Evolutionary conservation across 2,797 vertebrate genomes (phyloP).

Genomic region (Mus minutoides): DNA sequence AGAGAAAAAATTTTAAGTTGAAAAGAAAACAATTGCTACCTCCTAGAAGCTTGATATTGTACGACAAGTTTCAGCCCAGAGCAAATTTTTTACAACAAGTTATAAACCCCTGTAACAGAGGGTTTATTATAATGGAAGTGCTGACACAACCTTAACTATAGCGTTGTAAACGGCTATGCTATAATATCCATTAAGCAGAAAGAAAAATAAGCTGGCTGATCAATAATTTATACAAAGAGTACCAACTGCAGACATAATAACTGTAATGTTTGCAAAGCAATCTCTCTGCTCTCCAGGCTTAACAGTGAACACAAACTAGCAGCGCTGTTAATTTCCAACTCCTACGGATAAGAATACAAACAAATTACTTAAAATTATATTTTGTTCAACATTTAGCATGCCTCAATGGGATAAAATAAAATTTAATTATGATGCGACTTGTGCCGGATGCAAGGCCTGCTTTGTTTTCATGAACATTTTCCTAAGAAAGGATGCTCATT

Average conservation of each 20-base stretch:
- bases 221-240: conserved; percentile 92
- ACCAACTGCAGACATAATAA: conserved; percentile 92
- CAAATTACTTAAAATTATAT: conserved; percentile 90
- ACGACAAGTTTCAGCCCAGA: conserved; percentile 85
- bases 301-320: conserved; percentile 89
- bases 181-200: conserved; percentile 92
- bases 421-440: conserved; percentile 87
- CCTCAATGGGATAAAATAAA: conserved; percentile 88
- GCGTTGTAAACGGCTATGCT: conserved; percentile 89
- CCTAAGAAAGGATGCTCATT: conserved; percentile 76
- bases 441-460: conserved; percentile 78
- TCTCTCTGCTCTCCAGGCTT: conserved; percentile 90
- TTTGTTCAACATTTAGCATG: conserved; percentile 88
- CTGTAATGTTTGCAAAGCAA: conserved; percentile 92
- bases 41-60: conserved; percentile 71
- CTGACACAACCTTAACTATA: conserved; percentile 89
- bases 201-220: conserved; percentile 91
- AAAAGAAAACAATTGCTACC: conserved; percentile 66
- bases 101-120: conserved; percentile 85
- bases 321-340: conserved; percentile 89
- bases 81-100: conserved; percentile 85
- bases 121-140: conserved; percentile 87
- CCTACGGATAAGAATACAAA: conserved; percentile 91
- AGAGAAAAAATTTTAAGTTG: conserved; percentile 35
- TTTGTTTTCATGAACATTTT: conserved; percentile 76